These are phyloP conservation scores for Meiosimyza decipiens DNA, from an alignment of 2,888 invertebrate species.

Conservation along the genomic window DNA sequence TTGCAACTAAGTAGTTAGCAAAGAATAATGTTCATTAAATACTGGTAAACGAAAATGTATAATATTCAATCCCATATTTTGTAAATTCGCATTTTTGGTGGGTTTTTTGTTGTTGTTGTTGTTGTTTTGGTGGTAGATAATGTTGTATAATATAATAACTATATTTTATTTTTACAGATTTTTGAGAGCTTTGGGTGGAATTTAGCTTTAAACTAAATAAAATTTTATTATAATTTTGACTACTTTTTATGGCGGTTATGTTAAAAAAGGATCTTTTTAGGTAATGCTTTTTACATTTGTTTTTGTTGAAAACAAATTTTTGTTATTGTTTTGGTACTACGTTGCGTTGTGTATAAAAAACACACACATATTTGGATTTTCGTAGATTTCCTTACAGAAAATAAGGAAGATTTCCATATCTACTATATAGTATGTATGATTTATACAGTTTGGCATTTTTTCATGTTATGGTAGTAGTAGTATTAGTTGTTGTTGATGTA, in stretches of 20 bases:
- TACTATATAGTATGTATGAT: conserved; percentile 3
- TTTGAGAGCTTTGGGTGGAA: neutral
- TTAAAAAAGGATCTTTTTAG: conserved; percentile 38
- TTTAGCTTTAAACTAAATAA: conserved; percentile 11
- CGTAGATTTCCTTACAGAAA: too few species aligned
- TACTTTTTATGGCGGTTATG: conserved; percentile 26
- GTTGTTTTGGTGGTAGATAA: conserved; percentile 24
- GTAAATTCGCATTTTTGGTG: conserved; percentile 40
- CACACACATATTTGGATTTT: conserved; percentile 1
- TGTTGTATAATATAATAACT: neutral
- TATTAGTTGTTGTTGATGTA: conserved; percentile 49
- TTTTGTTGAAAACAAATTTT: conserved; percentile 5
- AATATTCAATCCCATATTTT: conserved; percentile 67
- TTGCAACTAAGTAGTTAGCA: conserved; percentile 42
- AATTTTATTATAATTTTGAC: conserved; percentile 12
- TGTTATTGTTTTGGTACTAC: neutral
- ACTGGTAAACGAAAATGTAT: conserved; percentile 69
- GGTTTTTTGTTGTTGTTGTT: conserved; percentile 41
- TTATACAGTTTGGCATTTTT: conserved; percentile 21
- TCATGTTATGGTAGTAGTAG: conserved; percentile 34
- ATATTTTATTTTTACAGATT: too few species aligned
- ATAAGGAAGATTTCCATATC: conserved; percentile 1
- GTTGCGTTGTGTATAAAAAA: conserved; percentile 19
- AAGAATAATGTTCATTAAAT: conserved; percentile 67
- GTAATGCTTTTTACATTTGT: conserved; percentile 4